These are phyloP conservation scores for Ashinkailepas kermadecensis DNA, from an alignment of 2,888 invertebrate species.

Conservation along the genomic window DNA sequence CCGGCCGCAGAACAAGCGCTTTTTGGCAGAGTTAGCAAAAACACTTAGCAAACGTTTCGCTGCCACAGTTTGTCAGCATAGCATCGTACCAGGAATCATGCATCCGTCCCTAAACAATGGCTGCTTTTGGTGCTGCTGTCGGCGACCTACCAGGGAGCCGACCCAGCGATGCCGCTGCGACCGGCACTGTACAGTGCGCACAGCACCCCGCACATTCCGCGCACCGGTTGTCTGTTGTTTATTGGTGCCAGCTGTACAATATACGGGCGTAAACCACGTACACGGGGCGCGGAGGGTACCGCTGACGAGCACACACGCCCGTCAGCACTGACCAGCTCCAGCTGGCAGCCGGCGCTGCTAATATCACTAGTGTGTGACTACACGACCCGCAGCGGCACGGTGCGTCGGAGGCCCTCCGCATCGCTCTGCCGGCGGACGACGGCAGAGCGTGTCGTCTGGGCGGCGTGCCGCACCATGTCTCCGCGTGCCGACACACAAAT, in stretches of 20 bases:
- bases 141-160: too few species aligned
- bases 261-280: background rate
- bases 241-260: background rate
- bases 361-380: conserved; percentile 7
- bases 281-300: background rate
- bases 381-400: background rate
- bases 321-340: background rate
- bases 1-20: too few species aligned
- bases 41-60: too few species aligned
- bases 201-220: too few species aligned
- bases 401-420: background rate
- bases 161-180: too few species aligned
- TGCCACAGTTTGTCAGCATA: too few species aligned
- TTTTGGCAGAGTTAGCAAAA: too few species aligned
- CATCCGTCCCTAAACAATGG: too few species aligned
- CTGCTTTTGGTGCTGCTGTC: too few species aligned
- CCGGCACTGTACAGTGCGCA: too few species aligned
- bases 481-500: background rate
- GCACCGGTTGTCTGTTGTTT: background rate
- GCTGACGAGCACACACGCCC: background rate
- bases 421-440: background rate
- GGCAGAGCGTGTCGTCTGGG: background rate
- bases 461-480: background rate
- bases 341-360: background rate
- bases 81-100: too few species aligned